Percentiles rank a stretch among this genome's conserved stretches.
Conservation (phyloP, 2,888 invertebrate species). For the Hirudinaria manillensis region DNA sequence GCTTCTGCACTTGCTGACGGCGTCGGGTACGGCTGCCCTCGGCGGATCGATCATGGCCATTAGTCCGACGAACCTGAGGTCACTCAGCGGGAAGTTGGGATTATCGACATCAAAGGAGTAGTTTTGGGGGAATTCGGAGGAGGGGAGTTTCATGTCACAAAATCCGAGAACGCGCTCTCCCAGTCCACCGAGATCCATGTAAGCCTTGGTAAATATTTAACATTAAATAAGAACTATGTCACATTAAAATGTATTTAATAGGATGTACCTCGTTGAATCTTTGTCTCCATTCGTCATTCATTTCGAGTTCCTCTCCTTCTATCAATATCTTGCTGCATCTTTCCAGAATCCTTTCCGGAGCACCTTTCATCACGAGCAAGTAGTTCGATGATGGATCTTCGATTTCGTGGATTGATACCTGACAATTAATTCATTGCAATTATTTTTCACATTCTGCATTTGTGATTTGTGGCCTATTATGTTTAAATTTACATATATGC, state of each 20-base stretch:
- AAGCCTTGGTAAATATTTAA: constrained; percentile 75
- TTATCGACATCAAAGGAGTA: constrained; percentile 73
- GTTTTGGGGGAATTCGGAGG: constrained; percentile 89
- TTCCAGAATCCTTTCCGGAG: constrained; percentile 86
- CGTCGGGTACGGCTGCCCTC: constrained; percentile 93
- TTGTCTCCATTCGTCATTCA: constrained; percentile 89
- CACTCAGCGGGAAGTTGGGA: constrained; percentile 75
- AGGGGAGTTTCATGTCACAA: constrained; percentile 84
- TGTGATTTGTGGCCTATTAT: neutral
- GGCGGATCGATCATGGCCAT: constrained; percentile 99
- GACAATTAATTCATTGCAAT: neutral
- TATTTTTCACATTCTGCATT: neutral
- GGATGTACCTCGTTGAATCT: constrained; percentile 69
- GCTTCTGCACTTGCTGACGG: constrained; percentile 94
- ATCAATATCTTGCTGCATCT: constrained; percentile 82
- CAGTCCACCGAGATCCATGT: constrained; percentile 73
- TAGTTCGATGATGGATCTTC: constrained; percentile 66
- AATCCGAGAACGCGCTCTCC: constrained; percentile 81
- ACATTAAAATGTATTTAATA: neutral
- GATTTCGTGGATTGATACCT: constrained; percentile 87
- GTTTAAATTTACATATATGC: neutral
- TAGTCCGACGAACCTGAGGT: constrained; percentile 80
- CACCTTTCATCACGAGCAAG: constrained; percentile 78
- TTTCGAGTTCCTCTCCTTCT: constrained; percentile 79
- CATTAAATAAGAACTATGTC: neutral